Conservation (phyloP, 2,888 invertebrate genomes). For the Scaptomyza caliginosa region DNA sequence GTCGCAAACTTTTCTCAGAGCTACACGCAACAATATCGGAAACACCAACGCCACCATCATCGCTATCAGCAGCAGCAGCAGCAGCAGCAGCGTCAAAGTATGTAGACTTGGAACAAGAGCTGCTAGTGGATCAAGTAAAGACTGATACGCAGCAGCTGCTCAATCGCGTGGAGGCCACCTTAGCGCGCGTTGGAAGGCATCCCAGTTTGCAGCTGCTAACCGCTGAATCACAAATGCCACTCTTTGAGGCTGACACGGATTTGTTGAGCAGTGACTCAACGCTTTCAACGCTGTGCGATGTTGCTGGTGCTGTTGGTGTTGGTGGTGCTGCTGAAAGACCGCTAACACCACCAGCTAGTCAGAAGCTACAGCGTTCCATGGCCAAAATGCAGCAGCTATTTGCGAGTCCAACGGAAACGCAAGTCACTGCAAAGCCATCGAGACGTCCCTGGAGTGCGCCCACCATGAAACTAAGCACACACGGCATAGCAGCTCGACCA, state of each 20-base stretch:
- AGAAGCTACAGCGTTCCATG: constrained; percentile 74
- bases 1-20: constrained; percentile 47
- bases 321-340: neutral
- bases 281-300: neutral
- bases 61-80: neutral
- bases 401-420: neutral
- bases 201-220: constrained; percentile 33
- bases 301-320: neutral
- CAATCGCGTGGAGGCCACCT: constrained; percentile 45
- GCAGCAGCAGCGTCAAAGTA: neutral
- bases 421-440: neutral
- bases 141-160: constrained; percentile 34
- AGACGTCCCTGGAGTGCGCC: constrained; percentile 36
- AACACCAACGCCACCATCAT: neutral
- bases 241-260: constrained; percentile 1
- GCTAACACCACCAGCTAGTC: constrained; percentile 29
- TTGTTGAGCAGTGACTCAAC: constrained; percentile 4
- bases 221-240: constrained; percentile 16
- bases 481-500: constrained; percentile 29
- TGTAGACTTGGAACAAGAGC: neutral
- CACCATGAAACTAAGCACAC: neutral
- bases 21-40: constrained; percentile 18
- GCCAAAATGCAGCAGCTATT: constrained; percentile 77
- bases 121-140: constrained; percentile 29
- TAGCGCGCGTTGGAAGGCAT: constrained; percentile 34